phyloP scores from a whole-genome alignment of 2,113 vertebrate genomes.

The Sphaerodactylus townsendi region DNA sequence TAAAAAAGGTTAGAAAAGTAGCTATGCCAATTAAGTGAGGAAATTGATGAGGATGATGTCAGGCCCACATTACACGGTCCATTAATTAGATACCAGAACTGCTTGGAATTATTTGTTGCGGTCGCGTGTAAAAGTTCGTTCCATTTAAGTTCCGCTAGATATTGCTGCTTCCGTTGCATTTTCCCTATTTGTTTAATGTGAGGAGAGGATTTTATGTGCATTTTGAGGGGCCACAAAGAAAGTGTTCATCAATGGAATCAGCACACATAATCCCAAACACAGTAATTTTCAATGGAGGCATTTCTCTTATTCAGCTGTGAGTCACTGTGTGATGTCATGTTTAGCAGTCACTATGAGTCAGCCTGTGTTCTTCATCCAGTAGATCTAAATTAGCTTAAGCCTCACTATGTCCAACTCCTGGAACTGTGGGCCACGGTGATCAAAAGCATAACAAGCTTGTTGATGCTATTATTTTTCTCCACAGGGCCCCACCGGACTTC shows the following conservation, averaged over 20 bases:
- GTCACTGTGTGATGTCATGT: not conserved
- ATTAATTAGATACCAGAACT: too few relatives aligned
- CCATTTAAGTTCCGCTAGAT: too few relatives aligned
- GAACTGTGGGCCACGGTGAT: not conserved
- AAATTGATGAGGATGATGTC: too few relatives aligned
- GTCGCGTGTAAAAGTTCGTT: too few relatives aligned
- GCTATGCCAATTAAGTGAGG: too few relatives aligned
- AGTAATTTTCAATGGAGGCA: not conserved
- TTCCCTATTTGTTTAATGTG: not conserved
- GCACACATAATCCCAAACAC: not conserved
- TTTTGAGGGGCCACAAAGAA: not conserved
- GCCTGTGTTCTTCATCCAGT: not conserved
- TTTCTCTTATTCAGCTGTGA: too few relatives aligned
- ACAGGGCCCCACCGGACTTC: slow-evolving; percentile 88
- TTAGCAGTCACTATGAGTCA: not conserved
- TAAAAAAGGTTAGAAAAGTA: too few relatives aligned
- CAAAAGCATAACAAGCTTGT: too few relatives aligned
- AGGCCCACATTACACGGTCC: too few relatives aligned
- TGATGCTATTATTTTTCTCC: not conserved
- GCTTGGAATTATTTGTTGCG: too few relatives aligned
- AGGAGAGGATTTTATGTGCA: not conserved
- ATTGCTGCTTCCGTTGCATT: too few relatives aligned
- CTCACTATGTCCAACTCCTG: too few relatives aligned
- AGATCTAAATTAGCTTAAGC: not conserved
- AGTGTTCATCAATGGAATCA: not conserved